These are phyloP conservation scores for Planiliza haematocheilus DNA, from an alignment of 2,113 vertebrate species.

Conservation along the genomic window DNA sequence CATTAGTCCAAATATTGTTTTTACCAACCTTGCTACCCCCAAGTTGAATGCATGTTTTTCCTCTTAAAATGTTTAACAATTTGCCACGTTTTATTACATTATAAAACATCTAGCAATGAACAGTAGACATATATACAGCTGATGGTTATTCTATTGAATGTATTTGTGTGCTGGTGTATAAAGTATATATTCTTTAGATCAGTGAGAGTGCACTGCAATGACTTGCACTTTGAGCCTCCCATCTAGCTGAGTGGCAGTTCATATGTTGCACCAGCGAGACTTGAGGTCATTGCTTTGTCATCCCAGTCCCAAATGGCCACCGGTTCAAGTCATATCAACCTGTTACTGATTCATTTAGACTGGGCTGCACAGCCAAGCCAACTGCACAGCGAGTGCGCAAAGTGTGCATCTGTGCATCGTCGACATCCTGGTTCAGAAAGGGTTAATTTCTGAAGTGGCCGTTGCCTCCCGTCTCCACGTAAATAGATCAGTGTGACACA, in stretches of 20 bases:
- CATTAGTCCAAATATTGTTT: not conserved
- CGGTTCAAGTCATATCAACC: conserved; percentile 71
- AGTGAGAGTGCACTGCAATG: conserved; percentile 36
- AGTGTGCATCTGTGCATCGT: conserved; percentile 27
- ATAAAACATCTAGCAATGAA: not conserved
- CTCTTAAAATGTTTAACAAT: not conserved
- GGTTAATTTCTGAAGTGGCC: conserved; percentile 80
- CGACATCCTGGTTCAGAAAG: conserved; percentile 70
- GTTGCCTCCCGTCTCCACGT: conserved; percentile 67
- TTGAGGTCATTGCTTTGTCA: conserved; percentile 74
- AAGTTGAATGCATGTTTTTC: not conserved
- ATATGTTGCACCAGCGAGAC: conserved; percentile 49
- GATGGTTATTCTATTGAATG: conserved; percentile 10
- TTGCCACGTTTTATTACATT: not conserved
- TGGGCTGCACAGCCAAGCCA: conserved; percentile 60
- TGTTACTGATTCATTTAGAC: conserved; percentile 76
- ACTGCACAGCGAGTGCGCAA: conserved; percentile 20
- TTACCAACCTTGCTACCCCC: not conserved
- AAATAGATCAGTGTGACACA: conserved; percentile 71
- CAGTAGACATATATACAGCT: not conserved
- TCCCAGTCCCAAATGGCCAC: conserved; percentile 66
- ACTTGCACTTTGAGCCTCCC: conserved; percentile 28
- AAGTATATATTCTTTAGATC: not conserved
- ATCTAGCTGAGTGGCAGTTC: conserved; percentile 40
- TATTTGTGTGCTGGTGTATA: conserved; percentile 8